These are phyloP conservation scores for Chelonoidis abingdonii DNA, from an alignment of 2,113 vertebrate species.

Conservation along the genomic window DNA sequence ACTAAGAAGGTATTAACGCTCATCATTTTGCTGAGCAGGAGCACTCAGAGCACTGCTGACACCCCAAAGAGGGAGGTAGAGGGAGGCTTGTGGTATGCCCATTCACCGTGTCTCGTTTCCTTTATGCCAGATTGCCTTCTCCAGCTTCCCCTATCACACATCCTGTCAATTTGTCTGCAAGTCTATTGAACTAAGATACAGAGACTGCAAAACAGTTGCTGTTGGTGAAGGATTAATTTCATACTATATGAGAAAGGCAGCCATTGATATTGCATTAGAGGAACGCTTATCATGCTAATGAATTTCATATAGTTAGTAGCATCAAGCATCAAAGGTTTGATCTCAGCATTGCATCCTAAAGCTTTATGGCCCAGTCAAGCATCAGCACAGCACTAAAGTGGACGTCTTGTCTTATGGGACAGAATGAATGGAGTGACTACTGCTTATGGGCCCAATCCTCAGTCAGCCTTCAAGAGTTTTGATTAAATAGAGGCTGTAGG, in stretches of 20 bases:
- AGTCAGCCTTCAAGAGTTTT: not conserved
- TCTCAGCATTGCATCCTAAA: slow-evolving; percentile 5
- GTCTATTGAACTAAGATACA: slow-evolving; percentile 51
- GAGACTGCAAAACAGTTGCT: slow-evolving; percentile 40
- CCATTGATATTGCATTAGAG: slow-evolving; percentile 22
- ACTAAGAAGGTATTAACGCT: not conserved
- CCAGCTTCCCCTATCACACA: not conserved
- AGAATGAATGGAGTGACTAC: not conserved
- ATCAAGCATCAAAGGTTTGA: not conserved
- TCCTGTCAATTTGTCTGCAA: slow-evolving; percentile 38
- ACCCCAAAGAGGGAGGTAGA: not conserved
- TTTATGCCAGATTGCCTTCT: slow-evolving; percentile 1
- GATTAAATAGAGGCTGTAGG: not conserved
- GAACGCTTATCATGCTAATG: slow-evolving; percentile 63
- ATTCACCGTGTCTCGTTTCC: not conserved
- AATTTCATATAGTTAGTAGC: slow-evolving; percentile 22
- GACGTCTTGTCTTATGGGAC: not conserved
- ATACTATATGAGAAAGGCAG: slow-evolving; percentile 4
- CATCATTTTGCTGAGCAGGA: not conserved
- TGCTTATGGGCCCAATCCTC: not conserved
- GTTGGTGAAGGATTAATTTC: slow-evolving; percentile 61
- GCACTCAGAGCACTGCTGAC: not conserved
- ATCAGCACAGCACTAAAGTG: not conserved
- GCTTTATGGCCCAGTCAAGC: not conserved
- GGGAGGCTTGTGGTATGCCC: not conserved